Conservation (phyloP, 2,888 invertebrate genomes). For the Mycogona germanica region DNA sequence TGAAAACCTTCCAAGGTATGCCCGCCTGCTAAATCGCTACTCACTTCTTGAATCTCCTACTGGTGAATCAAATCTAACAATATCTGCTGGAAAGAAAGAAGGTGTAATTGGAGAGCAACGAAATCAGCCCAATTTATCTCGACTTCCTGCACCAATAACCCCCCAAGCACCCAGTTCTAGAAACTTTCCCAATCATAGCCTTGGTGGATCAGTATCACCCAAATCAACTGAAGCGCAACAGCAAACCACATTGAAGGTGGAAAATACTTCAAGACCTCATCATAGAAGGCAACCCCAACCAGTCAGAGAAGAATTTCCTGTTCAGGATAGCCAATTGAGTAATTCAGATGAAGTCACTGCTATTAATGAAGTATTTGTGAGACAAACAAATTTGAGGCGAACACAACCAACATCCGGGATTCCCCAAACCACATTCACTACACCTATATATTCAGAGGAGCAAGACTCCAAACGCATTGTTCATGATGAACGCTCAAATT, state of each 20-base stretch:
- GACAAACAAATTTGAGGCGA: neutral
- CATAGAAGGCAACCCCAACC: no score
- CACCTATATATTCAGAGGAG: neutral
- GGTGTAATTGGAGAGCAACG: no score
- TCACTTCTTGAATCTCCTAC: conserved; percentile 13
- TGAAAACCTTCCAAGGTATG: conserved; percentile 1
- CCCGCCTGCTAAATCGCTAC: conserved; percentile 9
- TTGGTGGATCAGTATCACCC: neutral
- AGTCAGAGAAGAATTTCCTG: no score
- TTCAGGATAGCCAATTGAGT: neutral
- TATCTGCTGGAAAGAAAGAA: no score
- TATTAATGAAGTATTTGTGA: no score
- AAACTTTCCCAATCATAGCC: neutral
- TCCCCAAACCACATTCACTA: neutral
- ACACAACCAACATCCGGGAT: neutral
- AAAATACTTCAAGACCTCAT: no score
- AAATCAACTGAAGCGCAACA: neutral
- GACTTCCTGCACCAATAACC: no score
- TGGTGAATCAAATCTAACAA: no score
- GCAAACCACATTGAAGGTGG: no score
- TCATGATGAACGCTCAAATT: no score
- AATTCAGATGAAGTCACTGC: conserved; percentile 14
- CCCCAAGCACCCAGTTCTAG: conserved; percentile 2
- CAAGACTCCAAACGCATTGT: no score
- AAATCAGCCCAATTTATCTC: no score